These are phyloP conservation scores for Melitaea athalia DNA, from an alignment of 2,888 invertebrate species.

Conservation along the genomic window DNA sequence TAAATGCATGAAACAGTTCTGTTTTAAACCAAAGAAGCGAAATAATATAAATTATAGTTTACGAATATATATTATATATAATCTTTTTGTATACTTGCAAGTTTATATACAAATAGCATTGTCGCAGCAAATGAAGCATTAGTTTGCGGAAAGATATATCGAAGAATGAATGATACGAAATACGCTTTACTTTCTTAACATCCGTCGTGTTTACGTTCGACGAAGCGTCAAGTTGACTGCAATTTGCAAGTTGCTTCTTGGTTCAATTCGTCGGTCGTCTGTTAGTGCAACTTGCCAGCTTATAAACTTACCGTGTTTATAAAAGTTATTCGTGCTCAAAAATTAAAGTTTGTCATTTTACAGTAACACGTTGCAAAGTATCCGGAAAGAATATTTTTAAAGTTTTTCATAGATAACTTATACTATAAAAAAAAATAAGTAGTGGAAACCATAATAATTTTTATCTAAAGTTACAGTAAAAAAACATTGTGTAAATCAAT, in stretches of 20 bases:
- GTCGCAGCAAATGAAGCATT: conserved; percentile 34
- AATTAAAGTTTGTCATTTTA: not conserved
- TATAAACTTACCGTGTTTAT: conserved; percentile 4
- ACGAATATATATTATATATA: not conserved
- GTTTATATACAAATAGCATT: conserved; percentile 21
- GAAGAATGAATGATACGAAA: conserved; percentile 27
- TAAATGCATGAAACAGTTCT: too few relatives aligned
- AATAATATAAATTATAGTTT: not conserved
- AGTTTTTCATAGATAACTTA: too few relatives aligned
- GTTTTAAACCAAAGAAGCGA: not conserved
- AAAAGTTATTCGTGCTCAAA: conserved; percentile 1
- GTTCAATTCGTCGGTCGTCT: conserved; percentile 1
- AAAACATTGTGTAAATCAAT: too few relatives aligned
- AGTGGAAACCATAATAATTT: too few relatives aligned
- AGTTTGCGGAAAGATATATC: conserved; percentile 35
- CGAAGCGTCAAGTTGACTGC: conserved; percentile 11
- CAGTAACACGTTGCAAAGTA: not conserved
- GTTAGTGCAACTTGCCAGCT: not conserved
- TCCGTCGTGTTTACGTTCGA: conserved; percentile 26
- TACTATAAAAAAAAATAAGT: too few relatives aligned
- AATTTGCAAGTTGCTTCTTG: conserved; percentile 14
- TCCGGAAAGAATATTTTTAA: not conserved
- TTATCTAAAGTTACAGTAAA: too few relatives aligned
- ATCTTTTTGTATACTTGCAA: conserved; percentile 1
- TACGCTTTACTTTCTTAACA: conserved; percentile 28